Evolutionary conservation across 2,797 vertebrate genomes (phyloP), one percentile per base, ranked within the genome.

Genomic region (Notolabrus celidotus): DNA sequence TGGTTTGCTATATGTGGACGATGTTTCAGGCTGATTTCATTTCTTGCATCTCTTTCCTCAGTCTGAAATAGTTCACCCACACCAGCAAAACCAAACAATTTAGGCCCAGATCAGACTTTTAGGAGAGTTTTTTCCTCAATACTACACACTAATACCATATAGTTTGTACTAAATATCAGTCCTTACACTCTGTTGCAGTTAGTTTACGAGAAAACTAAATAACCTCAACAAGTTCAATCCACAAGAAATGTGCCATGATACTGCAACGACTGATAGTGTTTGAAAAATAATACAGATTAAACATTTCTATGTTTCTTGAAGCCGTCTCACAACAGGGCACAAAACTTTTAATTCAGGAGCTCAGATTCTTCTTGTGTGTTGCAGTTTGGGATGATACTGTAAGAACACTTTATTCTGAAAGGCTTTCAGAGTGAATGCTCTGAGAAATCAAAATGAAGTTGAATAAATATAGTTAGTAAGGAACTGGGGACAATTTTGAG

Each of bases 401-500:
- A 25, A 50, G 7, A 17, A 20, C n/a, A 15, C 15, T 61, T 41
- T 14, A 25, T 34, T 52, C 43, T 19, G 27, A 19, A 25, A 64
- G 61, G n/a, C 52, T 23, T 27, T 55, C 27, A 34, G 0, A 11
- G n/a, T 23, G 16, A 67, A 46, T 0, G 0, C n/a, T 49, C 12
- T 3, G 7, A 1, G 0, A 42, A 67, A 56, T 23, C 9, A 58
- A 71, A 77, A 12, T 5, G 15, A 39, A 9, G n/a, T 27, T 14
- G 57, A 54, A 55, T 58, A 67, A 78, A 66, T 67, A 67, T 63
- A 69, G 36, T 64, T 20, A 68, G 55, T 38, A 53, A 47, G 41
- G 39, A 73, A 65, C 3, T 58, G 74, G 56, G 69, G 33, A 64
- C 76, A 59, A 59, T 60, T 39, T 80, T 77, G 46, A 73, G 36